phyloP scores from a whole-genome alignment of 2,888 invertebrate species.

The Catocala sponsa region DNA sequence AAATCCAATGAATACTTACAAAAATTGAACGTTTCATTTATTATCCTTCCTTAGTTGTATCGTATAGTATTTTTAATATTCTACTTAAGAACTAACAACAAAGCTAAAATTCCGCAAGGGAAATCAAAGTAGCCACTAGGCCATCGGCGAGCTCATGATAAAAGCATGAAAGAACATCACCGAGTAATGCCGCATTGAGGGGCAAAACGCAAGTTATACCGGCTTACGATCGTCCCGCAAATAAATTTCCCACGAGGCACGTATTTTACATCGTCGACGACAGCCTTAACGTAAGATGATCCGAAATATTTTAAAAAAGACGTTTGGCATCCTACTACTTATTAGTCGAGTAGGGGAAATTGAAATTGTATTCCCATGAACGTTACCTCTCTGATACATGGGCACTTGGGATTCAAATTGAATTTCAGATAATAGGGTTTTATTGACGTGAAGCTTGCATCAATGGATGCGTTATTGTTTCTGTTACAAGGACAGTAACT shows the following conservation, averaged over 20 bases:
- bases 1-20: no score
- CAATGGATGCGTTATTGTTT: no score
- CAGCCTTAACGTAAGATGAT: conserved; percentile 68
- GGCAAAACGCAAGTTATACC: conserved; percentile 75
- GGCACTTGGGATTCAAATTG: neutral
- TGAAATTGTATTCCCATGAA: conserved; percentile 31
- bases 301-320: conserved; percentile 70
- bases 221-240: conserved; percentile 74
- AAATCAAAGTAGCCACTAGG: conserved; percentile 39
- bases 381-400: conserved; percentile 7
- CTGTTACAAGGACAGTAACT: no score
- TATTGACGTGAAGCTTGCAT: neutral
- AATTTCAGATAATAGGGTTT: neutral
- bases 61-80: conserved; percentile 1
- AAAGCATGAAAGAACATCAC: conserved; percentile 36
- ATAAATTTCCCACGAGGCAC: conserved; percentile 82
- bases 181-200: conserved; percentile 48
- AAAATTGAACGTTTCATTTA: no score
- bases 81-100: conserved; percentile 5
- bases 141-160: conserved; percentile 45
- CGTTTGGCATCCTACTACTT: conserved; percentile 49
- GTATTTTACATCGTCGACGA: conserved; percentile 73
- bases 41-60: no score
- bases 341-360: conserved; percentile 55
- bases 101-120: conserved; percentile 26